Conservation (phyloP, 2,797 vertebrate genomes). For the Alosa sapidissima region DNA sequence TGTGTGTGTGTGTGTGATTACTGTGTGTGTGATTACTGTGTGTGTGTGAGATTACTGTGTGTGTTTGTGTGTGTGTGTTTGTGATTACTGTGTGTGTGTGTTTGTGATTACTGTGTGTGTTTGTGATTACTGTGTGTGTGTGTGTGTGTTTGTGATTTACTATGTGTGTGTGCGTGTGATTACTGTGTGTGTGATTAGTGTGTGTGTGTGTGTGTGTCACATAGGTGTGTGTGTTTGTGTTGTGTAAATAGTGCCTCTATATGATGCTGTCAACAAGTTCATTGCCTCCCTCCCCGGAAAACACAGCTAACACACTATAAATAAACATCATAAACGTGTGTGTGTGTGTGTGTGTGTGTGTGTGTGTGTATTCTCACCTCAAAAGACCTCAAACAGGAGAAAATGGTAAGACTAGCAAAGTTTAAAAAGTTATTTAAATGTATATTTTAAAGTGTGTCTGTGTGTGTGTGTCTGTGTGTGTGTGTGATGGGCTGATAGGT, state of each 20-base stretch:
- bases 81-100: not conserved
- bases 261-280: not conserved
- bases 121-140: not conserved
- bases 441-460: not conserved
- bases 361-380: not conserved
- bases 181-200: too few relatives aligned
- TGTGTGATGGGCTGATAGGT: not conserved
- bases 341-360: not conserved
- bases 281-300: not conserved
- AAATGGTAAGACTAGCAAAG: too few relatives aligned
- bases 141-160: too few relatives aligned
- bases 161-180: too few relatives aligned
- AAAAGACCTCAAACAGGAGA: not conserved
- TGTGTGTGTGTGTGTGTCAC: not conserved
- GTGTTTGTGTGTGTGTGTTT: not conserved
- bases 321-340: not conserved
- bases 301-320: not conserved
- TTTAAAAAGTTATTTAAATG: too few relatives aligned
- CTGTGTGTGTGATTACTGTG: too few relatives aligned
- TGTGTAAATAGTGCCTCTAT: not conserved
- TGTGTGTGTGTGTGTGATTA: too few relatives aligned
- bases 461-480: not conserved
- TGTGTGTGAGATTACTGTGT: too few relatives aligned
- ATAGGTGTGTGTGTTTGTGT: not conserved
- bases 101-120: constrained; percentile 5